Evolutionary conservation across 2,888 invertebrate species (phyloP).

Genomic region (Monochamus alternatus): DNA sequence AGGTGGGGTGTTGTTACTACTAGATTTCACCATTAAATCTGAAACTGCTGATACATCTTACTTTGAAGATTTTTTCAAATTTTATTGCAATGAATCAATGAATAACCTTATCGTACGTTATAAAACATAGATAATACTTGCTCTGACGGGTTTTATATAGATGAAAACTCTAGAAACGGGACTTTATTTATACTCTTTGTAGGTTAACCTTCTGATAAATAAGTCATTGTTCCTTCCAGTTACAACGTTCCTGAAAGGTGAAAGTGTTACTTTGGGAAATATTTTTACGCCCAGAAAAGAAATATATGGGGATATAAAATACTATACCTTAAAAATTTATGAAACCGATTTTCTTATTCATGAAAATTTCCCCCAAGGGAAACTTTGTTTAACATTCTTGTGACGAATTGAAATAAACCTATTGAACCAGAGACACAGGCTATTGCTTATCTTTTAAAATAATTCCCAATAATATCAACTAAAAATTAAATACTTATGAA

Average conservation of each 20-base stretch:
- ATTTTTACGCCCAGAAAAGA: not conserved
- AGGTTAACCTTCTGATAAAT: not conserved
- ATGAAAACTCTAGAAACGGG: too few species aligned
- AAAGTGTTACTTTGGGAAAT: not conserved
- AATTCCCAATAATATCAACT: too few species aligned
- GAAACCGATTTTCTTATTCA: not conserved
- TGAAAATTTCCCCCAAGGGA: not conserved
- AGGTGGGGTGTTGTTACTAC: too few species aligned
- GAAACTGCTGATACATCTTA: too few species aligned
- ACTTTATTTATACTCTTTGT: not conserved
- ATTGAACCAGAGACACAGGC: not conserved
- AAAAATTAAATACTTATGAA: too few species aligned
- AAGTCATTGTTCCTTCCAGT: not conserved
- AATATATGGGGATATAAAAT: constrained; percentile 6
- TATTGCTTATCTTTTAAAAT: too few species aligned
- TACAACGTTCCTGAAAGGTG: not conserved
- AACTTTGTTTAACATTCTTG: not conserved
- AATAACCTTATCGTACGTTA: too few species aligned
- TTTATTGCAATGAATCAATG: too few species aligned
- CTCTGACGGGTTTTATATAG: too few species aligned
- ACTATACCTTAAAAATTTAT: constrained; percentile 8
- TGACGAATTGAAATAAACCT: not conserved
- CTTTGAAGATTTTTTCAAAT: too few species aligned
- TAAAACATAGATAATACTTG: too few species aligned
- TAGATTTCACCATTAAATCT: too few species aligned